phyloP scores from a whole-genome alignment of 2,797 vertebrate genomes.

The Chromobotia macracanthus region DNA sequence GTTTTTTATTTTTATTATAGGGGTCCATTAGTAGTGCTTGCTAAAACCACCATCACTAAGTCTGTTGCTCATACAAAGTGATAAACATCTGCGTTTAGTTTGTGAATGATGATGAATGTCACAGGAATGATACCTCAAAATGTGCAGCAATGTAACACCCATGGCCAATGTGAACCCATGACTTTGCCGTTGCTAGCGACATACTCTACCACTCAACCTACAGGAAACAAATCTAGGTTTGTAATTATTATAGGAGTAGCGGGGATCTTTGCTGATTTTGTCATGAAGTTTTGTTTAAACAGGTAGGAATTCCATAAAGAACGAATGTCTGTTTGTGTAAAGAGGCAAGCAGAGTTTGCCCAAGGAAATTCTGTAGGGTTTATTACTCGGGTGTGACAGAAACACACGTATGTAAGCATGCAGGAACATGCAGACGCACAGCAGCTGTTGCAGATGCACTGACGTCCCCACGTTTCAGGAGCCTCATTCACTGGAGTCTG shows the following conservation, averaged over 20 bases:
- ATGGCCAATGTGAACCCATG: too few species aligned
- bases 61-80: not conserved
- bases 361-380: slow-evolving; percentile 8
- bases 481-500: not conserved
- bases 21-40: not conserved
- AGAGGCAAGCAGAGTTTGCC: slow-evolving; percentile 22
- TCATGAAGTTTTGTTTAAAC: not conserved
- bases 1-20: not conserved
- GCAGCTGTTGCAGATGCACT: slow-evolving; percentile 4
- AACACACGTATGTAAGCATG: not conserved
- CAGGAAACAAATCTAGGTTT: not conserved
- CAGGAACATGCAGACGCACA: not conserved
- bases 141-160: too few species aligned
- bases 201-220: too few species aligned
- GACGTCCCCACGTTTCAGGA: not conserved
- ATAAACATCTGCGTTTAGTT: not conserved
- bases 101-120: too few species aligned
- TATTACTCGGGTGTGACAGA: slow-evolving; percentile 11
- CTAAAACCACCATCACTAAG: not conserved
- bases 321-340: slow-evolving; percentile 12
- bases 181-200: not conserved
- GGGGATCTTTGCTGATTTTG: not conserved
- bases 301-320: slow-evolving; percentile 14
- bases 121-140: too few species aligned
- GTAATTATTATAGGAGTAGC: not conserved